Base-by-base conservation (phyloP, 2,888 invertebrate genomes). In the Hydroisotoma schaefferi region DNA sequence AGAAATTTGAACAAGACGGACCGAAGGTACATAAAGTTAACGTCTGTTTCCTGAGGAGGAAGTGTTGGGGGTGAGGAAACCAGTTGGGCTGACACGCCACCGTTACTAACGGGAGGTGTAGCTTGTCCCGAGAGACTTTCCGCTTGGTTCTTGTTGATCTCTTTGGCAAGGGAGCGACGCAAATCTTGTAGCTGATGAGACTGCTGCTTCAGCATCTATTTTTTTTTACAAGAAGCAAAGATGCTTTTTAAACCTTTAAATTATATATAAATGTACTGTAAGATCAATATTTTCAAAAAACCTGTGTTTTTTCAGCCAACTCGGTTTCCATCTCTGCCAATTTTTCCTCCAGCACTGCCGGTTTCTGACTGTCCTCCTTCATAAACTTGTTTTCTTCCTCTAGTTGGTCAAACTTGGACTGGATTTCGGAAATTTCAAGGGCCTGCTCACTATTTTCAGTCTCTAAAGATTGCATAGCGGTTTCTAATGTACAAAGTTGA, bases 1-100 rank as follows among this genome's bases (percentile, higher is more conserved):
- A 71, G 61, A 57, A 63, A 71, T 59, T 71, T 71, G 55, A 70
- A 70, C 12, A 71, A 15, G 28, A 71, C 71, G 5, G 66, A 62
- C 28, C 63, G 23, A 33, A 63, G 52, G 44, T 63, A 63, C 63
- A 63, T 63, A 37, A 63, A 63, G 25, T 63, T 63, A 1, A 63
- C 63, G 28, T 63, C 63, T 5, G 63, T 61, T 43, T 66, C 66
- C 38, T 62, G 62, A n/a, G 54, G 57, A 4, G 62, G 62, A 15
- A 65, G 44, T 8, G 60, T 60, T n/a, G 65, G 62, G 29, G 62
- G 59, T 40, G 54, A 40, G 20, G 53, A 38, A 23, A 22, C 18
- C 20, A 20, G 12, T 43, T 40, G 25, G 5, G 27, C 48, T 25
- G 27, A 46, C n/a, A 23, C 26, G 38, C 43, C 20, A 27, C 48